A percentile compares a stretch with the other conserved stretches of the same genome.
phyloP scores from a whole-genome alignment of 1,140 invertebrate species.

The Hesperophylax magnus region DNA sequence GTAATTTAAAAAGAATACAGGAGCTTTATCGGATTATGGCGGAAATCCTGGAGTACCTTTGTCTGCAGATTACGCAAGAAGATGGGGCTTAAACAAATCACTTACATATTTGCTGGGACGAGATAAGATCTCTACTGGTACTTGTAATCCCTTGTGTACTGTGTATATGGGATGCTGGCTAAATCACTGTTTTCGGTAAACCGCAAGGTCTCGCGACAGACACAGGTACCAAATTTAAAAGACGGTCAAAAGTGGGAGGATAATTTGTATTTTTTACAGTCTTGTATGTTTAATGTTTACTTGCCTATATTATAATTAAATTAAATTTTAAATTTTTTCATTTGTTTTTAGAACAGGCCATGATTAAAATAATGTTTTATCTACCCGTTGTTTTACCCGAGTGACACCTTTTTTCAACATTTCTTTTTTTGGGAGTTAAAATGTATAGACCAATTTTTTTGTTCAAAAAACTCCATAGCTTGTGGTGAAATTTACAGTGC shows the following conservation, averaged over 20 bases:
- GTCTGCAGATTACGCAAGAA: slow-evolving; percentile 55
- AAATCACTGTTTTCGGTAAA: slow-evolving; percentile 14
- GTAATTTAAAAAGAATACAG: slow-evolving; percentile 55
- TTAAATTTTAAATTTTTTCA: no score
- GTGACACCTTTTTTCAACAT: no score
- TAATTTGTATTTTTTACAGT: no score
- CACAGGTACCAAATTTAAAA: slow-evolving; percentile 13
- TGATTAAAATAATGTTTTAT: no score
- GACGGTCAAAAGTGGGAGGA: not conserved
- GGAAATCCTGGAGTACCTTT: slow-evolving; percentile 52
- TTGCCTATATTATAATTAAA: no score
- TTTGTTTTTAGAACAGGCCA: no score
- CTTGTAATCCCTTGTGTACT: not conserved
- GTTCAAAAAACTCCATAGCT: no score
- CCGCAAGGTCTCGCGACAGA: not conserved
- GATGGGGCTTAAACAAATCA: slow-evolving; percentile 50
- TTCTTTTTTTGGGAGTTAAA: no score
- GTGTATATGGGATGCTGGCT: not conserved
- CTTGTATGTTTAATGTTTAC: no score
- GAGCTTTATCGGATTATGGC: slow-evolving; percentile 55
- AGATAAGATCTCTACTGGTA: slow-evolving; percentile 51
- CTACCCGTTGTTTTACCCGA: no score
- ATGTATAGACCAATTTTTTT: no score
- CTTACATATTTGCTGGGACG: slow-evolving; percentile 49
- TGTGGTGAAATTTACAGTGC: no score